Base-by-base conservation (phyloP, 2,888 invertebrate species). In the Chamaedrilus cognettii region DNA sequence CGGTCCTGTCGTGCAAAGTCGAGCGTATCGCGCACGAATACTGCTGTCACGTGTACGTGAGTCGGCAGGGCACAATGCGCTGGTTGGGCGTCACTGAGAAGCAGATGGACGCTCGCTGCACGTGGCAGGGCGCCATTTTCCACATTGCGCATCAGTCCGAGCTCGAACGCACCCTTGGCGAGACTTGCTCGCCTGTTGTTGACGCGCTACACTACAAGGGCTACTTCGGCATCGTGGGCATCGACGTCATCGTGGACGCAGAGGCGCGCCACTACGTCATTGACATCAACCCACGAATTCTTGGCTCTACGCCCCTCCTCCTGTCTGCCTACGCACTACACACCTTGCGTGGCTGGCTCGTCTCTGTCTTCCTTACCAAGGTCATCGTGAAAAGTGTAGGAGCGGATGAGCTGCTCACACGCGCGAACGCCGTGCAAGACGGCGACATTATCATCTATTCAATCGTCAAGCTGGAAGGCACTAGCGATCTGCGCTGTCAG, bases 41-140 rank as follows among this genome's bases (percentile, higher is more conserved):
- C 42, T 64, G 64, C 35, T 64, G 64, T 23, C 64, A 64, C 11
- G 58, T 57, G 15, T 64, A 64, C 32, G n/a, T 64, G 32, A 58
- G 28, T 19, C 11, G 33, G 30, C n/a, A 32, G 7, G 64, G 64
- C 26, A 23, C 56, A 42, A 30, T 33, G 26, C 32, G 28, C 35
- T 64, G 64, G 64, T 34, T 64, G n/a, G 64, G 57, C 1, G 64
- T 35, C 34, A 58, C 64, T 5, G 64, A 64, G 51, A 64, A 64
- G 32, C 32, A 58, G 4, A 31, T 60, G 32, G 60, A 49, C 23
- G 62, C 31, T 23, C 49, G 61, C 50, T 42, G 32, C 55, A 60
- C 50, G 31, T 60, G 60, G 65, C 28, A 31, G 1, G 60, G 60
- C 5, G 65, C 65, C 19, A 26, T 49, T 2, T 30, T 49, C 19